Percentiles rank a stretch among this genome's conserved stretches.
These are phyloP conservation scores for Canis aureus DNA, from an alignment of 2,113 vertebrate genomes.

Conservation along the genomic window DNA sequence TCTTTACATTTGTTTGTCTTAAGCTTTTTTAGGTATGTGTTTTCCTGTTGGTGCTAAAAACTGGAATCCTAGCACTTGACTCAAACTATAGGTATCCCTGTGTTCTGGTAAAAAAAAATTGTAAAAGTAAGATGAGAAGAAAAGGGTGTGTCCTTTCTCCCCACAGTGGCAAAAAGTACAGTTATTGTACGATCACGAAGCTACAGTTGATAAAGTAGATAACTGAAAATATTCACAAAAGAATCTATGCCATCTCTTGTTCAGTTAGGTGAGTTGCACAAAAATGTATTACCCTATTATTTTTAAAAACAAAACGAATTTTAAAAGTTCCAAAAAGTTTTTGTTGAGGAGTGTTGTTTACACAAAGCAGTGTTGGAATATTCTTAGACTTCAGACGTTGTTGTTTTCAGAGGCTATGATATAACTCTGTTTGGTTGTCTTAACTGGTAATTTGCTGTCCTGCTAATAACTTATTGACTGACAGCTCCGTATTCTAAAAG, in stretches of 20 bases:
- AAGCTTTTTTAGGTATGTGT: neutral
- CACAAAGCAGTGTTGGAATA: neutral
- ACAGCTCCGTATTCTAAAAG: neutral
- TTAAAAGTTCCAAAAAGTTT: neutral
- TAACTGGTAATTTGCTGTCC: neutral
- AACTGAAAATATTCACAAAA: neutral
- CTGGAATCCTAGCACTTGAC: neutral
- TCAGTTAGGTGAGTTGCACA: neutral
- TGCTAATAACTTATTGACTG: neutral
- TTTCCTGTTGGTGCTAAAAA: slow-evolving; percentile 9
- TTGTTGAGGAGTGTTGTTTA: neutral
- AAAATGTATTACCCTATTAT: neutral
- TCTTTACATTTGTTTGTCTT: neutral
- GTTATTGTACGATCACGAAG: neutral
- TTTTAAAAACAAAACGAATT: neutral
- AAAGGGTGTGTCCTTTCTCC: neutral
- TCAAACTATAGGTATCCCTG: slow-evolving; percentile 11
- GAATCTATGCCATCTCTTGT: neutral
- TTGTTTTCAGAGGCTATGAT: neutral
- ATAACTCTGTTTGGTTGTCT: neutral
- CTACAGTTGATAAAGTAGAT: neutral
- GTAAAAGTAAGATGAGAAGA: neutral
- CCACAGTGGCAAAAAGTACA: neutral
- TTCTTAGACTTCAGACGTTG: neutral
- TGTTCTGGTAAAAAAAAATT: neutral